These are phyloP conservation scores for Propithecus deckenii DNA, from an alignment of 2,797 vertebrate genomes.

Conservation along the genomic window DNA sequence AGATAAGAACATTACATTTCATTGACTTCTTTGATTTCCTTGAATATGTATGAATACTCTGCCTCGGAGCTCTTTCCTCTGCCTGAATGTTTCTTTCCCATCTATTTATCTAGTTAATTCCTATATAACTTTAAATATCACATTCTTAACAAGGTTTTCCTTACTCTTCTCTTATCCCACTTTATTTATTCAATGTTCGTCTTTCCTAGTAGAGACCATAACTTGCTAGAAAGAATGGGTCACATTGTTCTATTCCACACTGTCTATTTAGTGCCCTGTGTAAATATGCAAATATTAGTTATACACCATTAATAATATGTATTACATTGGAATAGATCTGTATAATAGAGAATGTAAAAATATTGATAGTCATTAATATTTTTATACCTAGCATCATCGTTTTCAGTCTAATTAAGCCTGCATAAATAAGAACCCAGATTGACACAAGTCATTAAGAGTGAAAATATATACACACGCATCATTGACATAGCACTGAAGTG, in stretches of 20 bases:
- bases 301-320: background rate
- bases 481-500: background rate
- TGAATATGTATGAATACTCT: background rate
- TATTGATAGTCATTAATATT: background rate
- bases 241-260: background rate
- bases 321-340: background rate
- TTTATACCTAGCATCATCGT: background rate
- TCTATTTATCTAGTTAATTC: background rate
- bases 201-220: background rate
- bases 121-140: background rate
- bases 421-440: background rate
- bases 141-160: background rate
- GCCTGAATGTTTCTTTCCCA: background rate
- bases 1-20: background rate
- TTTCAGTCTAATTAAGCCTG: conserved; percentile 46
- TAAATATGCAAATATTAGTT: background rate
- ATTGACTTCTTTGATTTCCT: background rate
- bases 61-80: background rate
- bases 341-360: background rate
- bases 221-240: background rate
- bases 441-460: background rate
- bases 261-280: background rate
- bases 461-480: background rate
- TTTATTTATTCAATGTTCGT: background rate
- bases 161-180: background rate